Evolutionary conservation across 2,113 vertebrate genomes (phyloP), one percentile per base, ranked within the genome.

Genomic region (Pluvialis apricaria): DNA sequence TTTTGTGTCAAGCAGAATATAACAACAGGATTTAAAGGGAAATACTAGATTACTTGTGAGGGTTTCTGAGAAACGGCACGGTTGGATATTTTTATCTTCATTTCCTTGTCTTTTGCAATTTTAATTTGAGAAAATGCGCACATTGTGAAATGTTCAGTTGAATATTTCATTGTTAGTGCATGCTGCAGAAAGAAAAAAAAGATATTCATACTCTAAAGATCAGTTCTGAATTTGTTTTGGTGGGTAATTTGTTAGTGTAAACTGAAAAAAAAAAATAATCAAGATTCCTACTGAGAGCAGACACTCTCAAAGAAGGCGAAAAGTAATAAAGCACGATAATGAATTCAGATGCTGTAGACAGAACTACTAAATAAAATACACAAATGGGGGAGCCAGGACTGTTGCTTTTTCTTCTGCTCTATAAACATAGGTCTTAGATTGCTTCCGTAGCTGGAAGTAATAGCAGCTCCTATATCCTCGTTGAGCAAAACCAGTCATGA

Each of bases 121-220:
- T 96, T 97, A 86, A 95, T 95, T 91, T 85, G 89, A 82, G 86
- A 91, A 96, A 94, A 94, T 21, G 54, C 75, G 80, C 61, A 58
- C 7, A 14, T 84, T 87, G 75, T 86, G 92, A 77, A 69, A 86
- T 54, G 34, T 94, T 96, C 81, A 92, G 58, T 82, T 91, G 91
- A 96, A 93, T 92, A 92, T 92, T 96, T 94, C 40, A 96, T 93
- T 91, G 84, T 91, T 89, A 89, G 65, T 31, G 16, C 54, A 51
- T 24, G 58, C 34, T 82, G n/a, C 70, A 91, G 65, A 72, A 87
- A 82, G 47, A 78, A 20, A 57, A 52, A 65, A 79, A 32, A 2
- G 0, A 45, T 25, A 76, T 72, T 60, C 76, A 52, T 49, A 62
- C 32, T 61, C 77, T 58, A 24, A 86, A 94, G 54, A 91, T 79